Conservation (phyloP, 2,888 invertebrate genomes). For the Steinernema scapterisci region DNA sequence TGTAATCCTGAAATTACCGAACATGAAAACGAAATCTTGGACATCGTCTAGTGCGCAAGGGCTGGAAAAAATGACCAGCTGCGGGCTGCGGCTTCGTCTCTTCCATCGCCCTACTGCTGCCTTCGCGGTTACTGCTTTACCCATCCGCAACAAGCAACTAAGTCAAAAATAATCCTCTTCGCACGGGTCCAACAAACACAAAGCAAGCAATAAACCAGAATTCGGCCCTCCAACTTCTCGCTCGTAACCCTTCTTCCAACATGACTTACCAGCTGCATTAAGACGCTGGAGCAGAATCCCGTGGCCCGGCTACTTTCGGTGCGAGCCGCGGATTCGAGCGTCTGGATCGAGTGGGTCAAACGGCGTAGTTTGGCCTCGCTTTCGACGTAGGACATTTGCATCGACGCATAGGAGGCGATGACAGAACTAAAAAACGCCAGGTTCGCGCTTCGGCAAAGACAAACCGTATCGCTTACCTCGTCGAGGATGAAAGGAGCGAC, state of each 20-base stretch:
- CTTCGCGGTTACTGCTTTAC: conserved; percentile 7
- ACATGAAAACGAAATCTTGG: conserved; percentile 6
- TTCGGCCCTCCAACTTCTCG: not conserved
- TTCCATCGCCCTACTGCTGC: not conserved
- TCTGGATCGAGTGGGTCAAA: conserved; percentile 50
- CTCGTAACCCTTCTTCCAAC: no score
- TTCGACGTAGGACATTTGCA: conserved; percentile 28
- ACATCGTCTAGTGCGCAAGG: no score
- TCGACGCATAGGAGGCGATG: conserved; percentile 25
- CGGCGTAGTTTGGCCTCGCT: conserved; percentile 41
- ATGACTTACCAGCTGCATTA: conserved; percentile 46
- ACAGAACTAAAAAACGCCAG: not conserved
- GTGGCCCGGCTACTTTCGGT: conserved; percentile 39
- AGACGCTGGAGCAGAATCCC: conserved; percentile 48
- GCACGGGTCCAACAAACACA: conserved; percentile 25
- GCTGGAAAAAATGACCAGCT: conserved; percentile 1
- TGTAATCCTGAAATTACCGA: conserved; percentile 77
- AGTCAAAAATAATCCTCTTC: conserved; percentile 24
- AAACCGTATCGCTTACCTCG: conserved; percentile 22
- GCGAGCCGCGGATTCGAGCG: conserved; percentile 38
- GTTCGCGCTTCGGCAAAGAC: not conserved
- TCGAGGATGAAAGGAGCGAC: conserved; percentile 17
- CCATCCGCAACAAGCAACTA: not conserved
- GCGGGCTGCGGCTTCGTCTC: not conserved
- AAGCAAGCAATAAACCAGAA: conserved; percentile 18